Base-by-base conservation (phyloP, 23 tunicate species). In the Trididemnum clinides region DNA sequence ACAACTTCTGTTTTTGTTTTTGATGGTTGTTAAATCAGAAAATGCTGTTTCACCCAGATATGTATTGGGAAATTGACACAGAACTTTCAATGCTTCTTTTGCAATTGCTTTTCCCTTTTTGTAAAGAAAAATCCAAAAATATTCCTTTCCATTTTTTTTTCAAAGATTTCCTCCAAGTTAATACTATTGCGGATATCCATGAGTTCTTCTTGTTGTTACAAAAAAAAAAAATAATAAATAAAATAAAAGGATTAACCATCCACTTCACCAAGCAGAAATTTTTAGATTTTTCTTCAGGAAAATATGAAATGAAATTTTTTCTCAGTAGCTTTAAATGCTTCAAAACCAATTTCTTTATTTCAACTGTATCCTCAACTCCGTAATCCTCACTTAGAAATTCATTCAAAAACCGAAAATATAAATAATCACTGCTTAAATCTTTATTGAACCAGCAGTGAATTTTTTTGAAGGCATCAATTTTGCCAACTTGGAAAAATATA, bases 41-140 rank as follows among this genome's bases (percentile, higher is more conserved):
- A 85, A 85, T 74, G 89, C 89, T 85, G 75, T 27, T 57, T 85
- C 83, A 74, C 89, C 75, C 89, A 85, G 57, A 85, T 74, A 85
- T 29, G 89, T 74, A 62, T 73, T 85, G 20, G 50, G 71, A 73
- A 84, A 84, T 84, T 83, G 87, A 74, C 81, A 74, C 81, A 74
- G 58, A 74, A 74, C 29, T 74, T 78, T 78, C 69, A 78, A 7
- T 78, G 83, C 83, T 28, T 78, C 83, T 21, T 51, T 54, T 54
- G 69, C 69, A 54, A 78, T 51, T 78, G 65, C 83, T 78, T 34
- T 78, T 4, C 69, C 83, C 22, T 49, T 69, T 78, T 78, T 51
- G 83, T 50, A 26, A 18, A 59, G 22, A 59, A 59, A 59, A 59
- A 26, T 59, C 27, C 69, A 59, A 59, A 59, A 59, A 78, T 51